Percentiles rank a stretch among this genome's conserved stretches.
Evolutionary conservation across 2,888 invertebrate genomes (phyloP).

Genomic region (Molorchus minor): DNA sequence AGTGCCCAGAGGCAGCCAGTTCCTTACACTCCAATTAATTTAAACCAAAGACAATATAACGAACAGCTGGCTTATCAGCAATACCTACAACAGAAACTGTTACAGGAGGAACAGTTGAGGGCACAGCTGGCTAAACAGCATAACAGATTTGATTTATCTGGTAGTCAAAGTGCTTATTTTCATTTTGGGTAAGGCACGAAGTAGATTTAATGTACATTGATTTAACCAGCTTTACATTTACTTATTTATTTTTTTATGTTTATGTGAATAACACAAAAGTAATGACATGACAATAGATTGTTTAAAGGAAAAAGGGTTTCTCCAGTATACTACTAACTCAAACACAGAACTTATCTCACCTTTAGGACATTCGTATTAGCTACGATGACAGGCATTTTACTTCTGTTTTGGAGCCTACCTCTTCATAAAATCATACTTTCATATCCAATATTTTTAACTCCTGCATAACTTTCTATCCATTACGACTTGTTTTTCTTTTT

Average conservation of each 20-base stretch:
- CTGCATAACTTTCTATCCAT: no score
- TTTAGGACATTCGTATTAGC: no score
- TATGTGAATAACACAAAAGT: no score
- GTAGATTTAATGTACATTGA: neutral
- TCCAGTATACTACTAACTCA: no score
- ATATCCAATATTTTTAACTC: no score
- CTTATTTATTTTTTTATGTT: constrained; percentile 35
- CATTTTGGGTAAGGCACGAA: constrained; percentile 44
- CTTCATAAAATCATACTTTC: no score
- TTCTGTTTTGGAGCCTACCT: no score
- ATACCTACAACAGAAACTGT: constrained; percentile 46
- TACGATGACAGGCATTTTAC: no score
- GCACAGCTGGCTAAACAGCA: constrained; percentile 52
- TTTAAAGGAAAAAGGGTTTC: no score
- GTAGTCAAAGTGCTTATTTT: constrained; percentile 46
- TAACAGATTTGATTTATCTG: constrained; percentile 53
- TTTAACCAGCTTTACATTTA: constrained; percentile 8
- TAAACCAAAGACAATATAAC: constrained; percentile 46
- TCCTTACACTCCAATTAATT: constrained; percentile 48
- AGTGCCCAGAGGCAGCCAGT: constrained; percentile 41
- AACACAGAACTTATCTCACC: no score
- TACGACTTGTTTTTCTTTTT: no score
- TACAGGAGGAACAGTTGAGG: constrained; percentile 51
- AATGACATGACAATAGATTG: no score
- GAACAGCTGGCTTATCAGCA: constrained; percentile 49